phyloP scores from a whole-genome alignment of 1,140 invertebrate species.

The Pogonomyrmex californicus region DNA sequence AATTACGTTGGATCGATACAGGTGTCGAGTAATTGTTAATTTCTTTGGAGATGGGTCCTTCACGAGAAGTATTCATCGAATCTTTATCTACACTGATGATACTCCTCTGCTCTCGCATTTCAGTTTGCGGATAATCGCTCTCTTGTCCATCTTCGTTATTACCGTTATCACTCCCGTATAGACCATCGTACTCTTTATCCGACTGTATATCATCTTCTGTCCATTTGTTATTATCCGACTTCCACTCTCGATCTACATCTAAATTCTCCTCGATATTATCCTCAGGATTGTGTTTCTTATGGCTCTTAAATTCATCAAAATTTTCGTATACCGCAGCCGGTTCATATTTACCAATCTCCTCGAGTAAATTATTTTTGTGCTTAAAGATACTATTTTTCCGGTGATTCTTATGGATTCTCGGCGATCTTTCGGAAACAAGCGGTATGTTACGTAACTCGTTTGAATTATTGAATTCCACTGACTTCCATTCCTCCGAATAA shows the following conservation, averaged over 20 bases:
- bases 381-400: conserved; percentile 47
- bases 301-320: conserved; percentile 22
- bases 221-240: conserved; percentile 77
- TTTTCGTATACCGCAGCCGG: conserved; percentile 47
- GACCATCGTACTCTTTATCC: conserved; percentile 78
- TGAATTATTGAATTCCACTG: conserved; percentile 85
- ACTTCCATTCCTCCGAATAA: conserved; percentile 83
- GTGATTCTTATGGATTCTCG: conserved; percentile 55
- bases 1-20: neutral
- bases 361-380: conserved; percentile 51
- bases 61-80: conserved; percentile 1
- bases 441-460: conserved; percentile 46
- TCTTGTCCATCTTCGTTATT: conserved; percentile 66
- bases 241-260: conserved; percentile 56
- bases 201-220: conserved; percentile 54
- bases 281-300: conserved; percentile 47
- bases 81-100: neutral
- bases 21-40: neutral
- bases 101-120: conserved; percentile 78
- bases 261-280: conserved; percentile 35
- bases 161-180: conserved; percentile 72
- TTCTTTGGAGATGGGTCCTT: neutral
- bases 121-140: conserved; percentile 67
- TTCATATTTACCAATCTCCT: conserved; percentile 55
- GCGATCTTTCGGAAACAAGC: conserved; percentile 67